A percentile compares a stretch with the other conserved stretches of the same genome.
Conservation (phyloP, 2,113 vertebrate species). For the Vidua chalybeata region DNA sequence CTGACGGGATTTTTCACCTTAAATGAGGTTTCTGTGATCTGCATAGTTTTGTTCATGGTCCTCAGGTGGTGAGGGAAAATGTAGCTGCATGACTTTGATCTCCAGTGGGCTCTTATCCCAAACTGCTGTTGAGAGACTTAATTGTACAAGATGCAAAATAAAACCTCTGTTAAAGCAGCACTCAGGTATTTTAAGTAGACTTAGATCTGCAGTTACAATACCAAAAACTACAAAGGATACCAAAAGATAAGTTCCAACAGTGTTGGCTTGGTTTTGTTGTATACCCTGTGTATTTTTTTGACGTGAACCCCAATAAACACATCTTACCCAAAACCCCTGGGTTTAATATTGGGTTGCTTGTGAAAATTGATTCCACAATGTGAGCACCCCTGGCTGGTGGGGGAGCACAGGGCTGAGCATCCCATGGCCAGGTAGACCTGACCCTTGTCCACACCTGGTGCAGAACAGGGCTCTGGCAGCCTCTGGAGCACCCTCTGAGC, state of each 20-base stretch:
- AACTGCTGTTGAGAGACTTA: background rate
- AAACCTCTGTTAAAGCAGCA: background rate
- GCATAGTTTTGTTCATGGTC: background rate
- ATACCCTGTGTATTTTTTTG: background rate
- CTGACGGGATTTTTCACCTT: slow-evolving; percentile 22
- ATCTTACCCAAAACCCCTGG: background rate
- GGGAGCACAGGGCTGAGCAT: background rate
- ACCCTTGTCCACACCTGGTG: background rate
- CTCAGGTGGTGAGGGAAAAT: slow-evolving; percentile 21
- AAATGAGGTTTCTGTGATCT: slow-evolving; percentile 44
- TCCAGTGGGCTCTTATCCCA: background rate
- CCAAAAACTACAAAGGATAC: background rate
- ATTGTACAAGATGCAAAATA: background rate
- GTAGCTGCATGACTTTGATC: slow-evolving; percentile 1
- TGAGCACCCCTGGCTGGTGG: background rate
- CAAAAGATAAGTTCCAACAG: background rate
- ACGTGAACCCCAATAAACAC: background rate
- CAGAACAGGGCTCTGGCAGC: rapidly evolving
- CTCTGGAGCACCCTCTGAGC: background rate
- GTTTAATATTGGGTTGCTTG: background rate
- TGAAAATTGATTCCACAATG: background rate
- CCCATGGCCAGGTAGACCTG: background rate
- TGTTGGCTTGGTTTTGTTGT: background rate
- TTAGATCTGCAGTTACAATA: background rate
- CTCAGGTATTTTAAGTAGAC: background rate